Percentiles rank a stretch among this genome's conserved stretches.
phyloP scores from a whole-genome alignment of 2,797 vertebrate genomes.

The Acanthurus lineatus region DNA sequence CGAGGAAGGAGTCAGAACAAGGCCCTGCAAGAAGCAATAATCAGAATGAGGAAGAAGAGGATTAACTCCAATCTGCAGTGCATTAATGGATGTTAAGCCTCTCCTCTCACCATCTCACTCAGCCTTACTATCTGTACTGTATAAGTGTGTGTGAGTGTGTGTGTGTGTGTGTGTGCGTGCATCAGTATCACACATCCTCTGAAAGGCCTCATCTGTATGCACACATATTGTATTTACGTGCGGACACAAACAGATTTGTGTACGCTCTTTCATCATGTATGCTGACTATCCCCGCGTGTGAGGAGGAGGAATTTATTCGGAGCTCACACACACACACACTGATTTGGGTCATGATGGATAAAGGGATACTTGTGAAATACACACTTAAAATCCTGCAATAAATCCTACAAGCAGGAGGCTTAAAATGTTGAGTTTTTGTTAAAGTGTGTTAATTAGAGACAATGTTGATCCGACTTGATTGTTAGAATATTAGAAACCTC shows the following conservation, averaged over 20 bases:
- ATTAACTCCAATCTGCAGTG: constrained; percentile 80
- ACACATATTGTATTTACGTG: constrained; percentile 22
- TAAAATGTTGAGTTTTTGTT: not conserved
- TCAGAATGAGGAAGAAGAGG: constrained; percentile 77
- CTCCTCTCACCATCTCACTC: constrained; percentile 49
- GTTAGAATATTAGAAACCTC: constrained; percentile 12
- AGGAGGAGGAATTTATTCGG: constrained; percentile 8
- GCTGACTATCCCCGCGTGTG: not conserved
- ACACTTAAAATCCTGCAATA: not conserved
- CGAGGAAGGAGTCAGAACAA: constrained; percentile 57
- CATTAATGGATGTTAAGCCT: constrained; percentile 79
- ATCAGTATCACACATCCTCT: constrained; percentile 31
- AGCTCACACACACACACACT: not conserved
- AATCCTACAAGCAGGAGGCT: not conserved
- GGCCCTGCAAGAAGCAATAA: constrained; percentile 68
- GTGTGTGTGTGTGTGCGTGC: constrained; percentile 26
- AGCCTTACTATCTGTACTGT: constrained; percentile 17
- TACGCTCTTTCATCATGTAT: not conserved
- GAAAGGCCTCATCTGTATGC: constrained; percentile 6
- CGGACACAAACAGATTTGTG: constrained; percentile 26
- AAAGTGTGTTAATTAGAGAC: not conserved
- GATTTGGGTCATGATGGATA: constrained; percentile 12
- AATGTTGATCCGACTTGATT: not conserved
- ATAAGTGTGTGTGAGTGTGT: not conserved
- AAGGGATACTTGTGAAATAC: constrained; percentile 5